Conservation (phyloP, 2,797 vertebrate species). For the Megalops cyprinoides region DNA sequence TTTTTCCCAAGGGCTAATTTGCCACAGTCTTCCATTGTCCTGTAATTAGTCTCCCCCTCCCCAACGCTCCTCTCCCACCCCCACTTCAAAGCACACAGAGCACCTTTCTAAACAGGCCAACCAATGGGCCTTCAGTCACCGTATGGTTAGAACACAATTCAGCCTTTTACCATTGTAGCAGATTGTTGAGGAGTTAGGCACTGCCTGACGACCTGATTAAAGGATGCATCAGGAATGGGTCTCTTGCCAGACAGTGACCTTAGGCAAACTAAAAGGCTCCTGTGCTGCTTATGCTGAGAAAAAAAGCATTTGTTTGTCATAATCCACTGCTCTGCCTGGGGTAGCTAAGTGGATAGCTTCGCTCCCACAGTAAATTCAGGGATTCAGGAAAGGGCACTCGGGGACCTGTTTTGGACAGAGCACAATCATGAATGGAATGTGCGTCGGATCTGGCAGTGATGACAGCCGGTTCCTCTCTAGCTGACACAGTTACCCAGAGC, state of each 20-base stretch:
- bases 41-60: conserved; percentile 27
- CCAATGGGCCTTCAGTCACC: not conserved
- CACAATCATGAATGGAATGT: not conserved
- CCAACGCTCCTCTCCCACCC: not conserved
- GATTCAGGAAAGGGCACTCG: not conserved
- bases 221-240: conserved; percentile 16
- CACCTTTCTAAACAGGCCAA: conserved; percentile 10
- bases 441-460: not conserved
- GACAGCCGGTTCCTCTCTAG: not conserved
- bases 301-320: too few relatives aligned
- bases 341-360: too few relatives aligned
- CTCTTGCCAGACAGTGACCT: not conserved
- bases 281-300: too few relatives aligned
- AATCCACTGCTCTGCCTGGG: too few relatives aligned
- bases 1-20: not conserved
- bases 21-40: conserved; percentile 32
- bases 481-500: not conserved
- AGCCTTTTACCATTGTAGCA: not conserved
- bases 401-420: not conserved
- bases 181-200: not conserved
- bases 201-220: conserved; percentile 29
- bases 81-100: conserved; percentile 28
- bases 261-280: conserved; percentile 14
- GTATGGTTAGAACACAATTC: conserved; percentile 9
- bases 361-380: not conserved